Percentiles rank a stretch among this genome's conserved stretches.
These are phyloP conservation scores for Ara ararauna DNA, from an alignment of 2,797 vertebrate species.

Conservation along the genomic window DNA sequence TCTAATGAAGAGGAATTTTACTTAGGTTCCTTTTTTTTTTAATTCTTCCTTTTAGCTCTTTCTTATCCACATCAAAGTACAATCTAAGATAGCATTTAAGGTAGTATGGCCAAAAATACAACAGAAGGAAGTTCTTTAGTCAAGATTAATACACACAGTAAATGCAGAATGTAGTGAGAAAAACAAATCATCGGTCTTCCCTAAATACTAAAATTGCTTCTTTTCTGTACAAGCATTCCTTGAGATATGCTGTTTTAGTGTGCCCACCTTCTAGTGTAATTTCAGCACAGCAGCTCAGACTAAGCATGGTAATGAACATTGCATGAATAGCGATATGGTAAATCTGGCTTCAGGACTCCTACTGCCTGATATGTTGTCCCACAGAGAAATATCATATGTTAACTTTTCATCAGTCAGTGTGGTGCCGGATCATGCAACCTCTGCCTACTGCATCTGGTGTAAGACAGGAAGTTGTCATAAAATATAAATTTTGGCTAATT, in stretches of 20 bases:
- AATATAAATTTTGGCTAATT: neutral
- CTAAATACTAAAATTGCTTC: neutral
- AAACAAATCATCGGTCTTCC: neutral
- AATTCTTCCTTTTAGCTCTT: neutral
- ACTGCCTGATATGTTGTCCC: neutral
- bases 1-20: neutral
- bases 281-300: neutral
- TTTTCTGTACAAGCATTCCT: neutral
- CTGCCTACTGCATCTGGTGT: neutral
- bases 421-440: neutral
- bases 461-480: neutral
- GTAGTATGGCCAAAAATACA: neutral
- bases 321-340: rapidly evolving
- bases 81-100: neutral
- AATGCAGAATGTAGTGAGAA: neutral
- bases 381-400: rapidly evolving
- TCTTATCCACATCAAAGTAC: neutral
- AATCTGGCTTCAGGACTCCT: neutral
- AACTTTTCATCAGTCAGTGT: neutral
- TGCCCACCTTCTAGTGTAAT: neutral
- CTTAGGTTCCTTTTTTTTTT: rapidly evolving
- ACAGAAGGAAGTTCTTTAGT: neutral
- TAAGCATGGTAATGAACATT: neutral
- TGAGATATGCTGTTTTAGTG: rapidly evolving
- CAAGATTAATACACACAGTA: neutral